Evolutionary conservation across 2,113 vertebrate genomes (phyloP).

Genomic region (Anarrhichthys ocellatus): DNA sequence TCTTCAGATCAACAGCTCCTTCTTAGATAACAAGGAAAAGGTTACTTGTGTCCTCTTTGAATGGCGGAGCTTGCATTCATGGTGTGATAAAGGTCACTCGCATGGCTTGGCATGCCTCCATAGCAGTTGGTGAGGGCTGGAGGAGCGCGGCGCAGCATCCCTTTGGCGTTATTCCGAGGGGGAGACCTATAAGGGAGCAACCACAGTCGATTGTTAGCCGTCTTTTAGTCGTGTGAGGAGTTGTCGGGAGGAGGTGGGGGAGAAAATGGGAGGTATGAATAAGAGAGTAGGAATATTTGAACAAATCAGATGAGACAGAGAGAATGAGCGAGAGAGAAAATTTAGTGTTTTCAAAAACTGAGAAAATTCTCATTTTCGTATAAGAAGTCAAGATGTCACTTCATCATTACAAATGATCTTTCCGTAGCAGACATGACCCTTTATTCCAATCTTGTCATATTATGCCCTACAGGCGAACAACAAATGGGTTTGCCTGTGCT

Average conservation of each 20-base stretch:
- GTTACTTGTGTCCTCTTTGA: slow-evolving; percentile 90
- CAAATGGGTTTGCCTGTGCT: slow-evolving; percentile 59
- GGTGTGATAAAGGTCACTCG: slow-evolving; percentile 88
- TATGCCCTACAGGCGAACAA: slow-evolving; percentile 50
- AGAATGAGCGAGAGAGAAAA: neutral
- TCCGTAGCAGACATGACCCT: slow-evolving; percentile 44
- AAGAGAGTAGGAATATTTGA: slow-evolving; percentile 30
- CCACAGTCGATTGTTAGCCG: slow-evolving; percentile 60
- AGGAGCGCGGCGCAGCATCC: slow-evolving; percentile 82
- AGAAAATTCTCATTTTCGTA: slow-evolving; percentile 27
- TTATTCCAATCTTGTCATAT: slow-evolving; percentile 53
- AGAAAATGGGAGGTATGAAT: neutral
- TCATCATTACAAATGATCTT: slow-evolving; percentile 50
- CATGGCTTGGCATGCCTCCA: slow-evolving; percentile 86
- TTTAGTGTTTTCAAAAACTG: neutral
- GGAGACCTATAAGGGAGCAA: slow-evolving; percentile 81
- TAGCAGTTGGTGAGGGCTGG: slow-evolving; percentile 80
- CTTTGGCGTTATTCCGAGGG: slow-evolving; percentile 82
- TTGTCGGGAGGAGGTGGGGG: slow-evolving; percentile 38
- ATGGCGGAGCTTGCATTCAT: slow-evolving; percentile 89
- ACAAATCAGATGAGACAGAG: slow-evolving; percentile 35
- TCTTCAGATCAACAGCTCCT: slow-evolving; percentile 85
- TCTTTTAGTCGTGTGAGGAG: slow-evolving; percentile 39
- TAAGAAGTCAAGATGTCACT: slow-evolving; percentile 40
- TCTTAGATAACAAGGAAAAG: slow-evolving; percentile 85